Conservation (phyloP, 2,113 vertebrate species). For the Prunella himalayana region DNA sequence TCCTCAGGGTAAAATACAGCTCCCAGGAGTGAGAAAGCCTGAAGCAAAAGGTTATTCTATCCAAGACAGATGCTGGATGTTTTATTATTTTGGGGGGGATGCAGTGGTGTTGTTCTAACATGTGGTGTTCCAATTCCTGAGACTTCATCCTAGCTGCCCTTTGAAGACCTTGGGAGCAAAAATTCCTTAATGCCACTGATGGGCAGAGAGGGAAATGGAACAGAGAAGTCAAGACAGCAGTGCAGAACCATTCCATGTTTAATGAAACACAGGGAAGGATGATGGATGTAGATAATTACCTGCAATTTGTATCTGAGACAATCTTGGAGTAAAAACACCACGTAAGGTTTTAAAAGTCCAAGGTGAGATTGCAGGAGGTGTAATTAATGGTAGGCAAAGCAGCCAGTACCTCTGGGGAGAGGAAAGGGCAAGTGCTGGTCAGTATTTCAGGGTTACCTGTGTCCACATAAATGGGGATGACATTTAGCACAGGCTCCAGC, state of each 20-base stretch:
- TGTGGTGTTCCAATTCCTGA: neutral
- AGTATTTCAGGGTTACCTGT: neutral
- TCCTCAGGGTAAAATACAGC: constrained; percentile 54
- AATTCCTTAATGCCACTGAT: neutral
- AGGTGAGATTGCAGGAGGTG: neutral
- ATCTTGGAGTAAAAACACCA: neutral
- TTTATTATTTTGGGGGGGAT: constrained; percentile 13
- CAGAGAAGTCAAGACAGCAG: neutral
- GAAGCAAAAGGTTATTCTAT: constrained; percentile 60
- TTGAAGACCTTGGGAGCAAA: neutral
- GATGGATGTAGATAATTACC: constrained; percentile 45
- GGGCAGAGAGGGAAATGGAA: neutral
- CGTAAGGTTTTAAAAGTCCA: neutral
- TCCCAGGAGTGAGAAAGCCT: constrained; percentile 50
- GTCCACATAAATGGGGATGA: neutral
- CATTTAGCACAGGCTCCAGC: neutral
- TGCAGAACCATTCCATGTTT: neutral
- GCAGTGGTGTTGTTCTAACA: neutral
- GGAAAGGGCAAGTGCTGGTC: neutral
- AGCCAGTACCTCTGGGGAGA: neutral
- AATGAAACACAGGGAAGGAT: neutral
- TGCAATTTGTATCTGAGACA: neutral
- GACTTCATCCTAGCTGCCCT: neutral
- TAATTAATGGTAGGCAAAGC: neutral
- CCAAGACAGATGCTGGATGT: constrained; percentile 11